Evolutionary conservation across 2,797 vertebrate genomes (phyloP).

Genomic region (Poeciliopsis infans): DNA sequence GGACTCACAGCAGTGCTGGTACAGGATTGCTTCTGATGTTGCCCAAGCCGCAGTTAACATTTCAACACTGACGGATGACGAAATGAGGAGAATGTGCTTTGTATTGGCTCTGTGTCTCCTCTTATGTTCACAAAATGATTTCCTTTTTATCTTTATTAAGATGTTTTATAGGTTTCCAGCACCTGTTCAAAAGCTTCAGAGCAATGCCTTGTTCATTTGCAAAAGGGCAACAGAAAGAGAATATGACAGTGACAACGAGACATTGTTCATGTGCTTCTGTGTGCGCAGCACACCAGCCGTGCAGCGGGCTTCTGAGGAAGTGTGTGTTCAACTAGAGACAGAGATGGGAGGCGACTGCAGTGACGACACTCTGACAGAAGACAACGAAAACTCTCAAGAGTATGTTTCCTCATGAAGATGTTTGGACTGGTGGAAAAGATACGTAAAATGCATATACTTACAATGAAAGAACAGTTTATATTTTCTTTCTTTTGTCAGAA

Average conservation of each 20-base stretch:
- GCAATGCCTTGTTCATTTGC: slow-evolving; percentile 36
- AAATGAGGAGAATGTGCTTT: slow-evolving; percentile 39
- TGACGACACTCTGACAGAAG: slow-evolving; percentile 67
- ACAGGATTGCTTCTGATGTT: slow-evolving; percentile 63
- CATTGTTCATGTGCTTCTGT: slow-evolving; percentile 41
- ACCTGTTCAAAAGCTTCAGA: slow-evolving; percentile 17
- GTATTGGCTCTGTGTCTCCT: slow-evolving; percentile 31
- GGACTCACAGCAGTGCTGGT: slow-evolving; percentile 55
- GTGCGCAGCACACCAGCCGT: slow-evolving; percentile 45
- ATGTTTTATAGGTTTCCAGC: neutral
- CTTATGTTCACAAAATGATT: slow-evolving; percentile 27
- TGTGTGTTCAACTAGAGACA: slow-evolving; percentile 66
- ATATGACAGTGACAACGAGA: slow-evolving; percentile 11
- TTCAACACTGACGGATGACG: slow-evolving; percentile 49
- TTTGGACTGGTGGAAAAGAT: neutral
- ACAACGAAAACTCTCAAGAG: slow-evolving; percentile 71
- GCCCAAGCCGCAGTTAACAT: slow-evolving; percentile 52
- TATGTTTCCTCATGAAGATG: slow-evolving; percentile 55
- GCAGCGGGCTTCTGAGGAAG: slow-evolving; percentile 71
- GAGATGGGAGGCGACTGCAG: slow-evolving; percentile 66
- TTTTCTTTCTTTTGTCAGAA: neutral
- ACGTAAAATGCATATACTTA: neutral
- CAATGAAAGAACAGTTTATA: neutral
- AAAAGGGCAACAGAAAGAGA: slow-evolving; percentile 8
- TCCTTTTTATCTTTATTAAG: slow-evolving; percentile 24